Evolutionary conservation across 2,113 vertebrate species (phyloP), one percentile per base, ranked within the genome.

Genomic region (Pelusios castaneus): DNA sequence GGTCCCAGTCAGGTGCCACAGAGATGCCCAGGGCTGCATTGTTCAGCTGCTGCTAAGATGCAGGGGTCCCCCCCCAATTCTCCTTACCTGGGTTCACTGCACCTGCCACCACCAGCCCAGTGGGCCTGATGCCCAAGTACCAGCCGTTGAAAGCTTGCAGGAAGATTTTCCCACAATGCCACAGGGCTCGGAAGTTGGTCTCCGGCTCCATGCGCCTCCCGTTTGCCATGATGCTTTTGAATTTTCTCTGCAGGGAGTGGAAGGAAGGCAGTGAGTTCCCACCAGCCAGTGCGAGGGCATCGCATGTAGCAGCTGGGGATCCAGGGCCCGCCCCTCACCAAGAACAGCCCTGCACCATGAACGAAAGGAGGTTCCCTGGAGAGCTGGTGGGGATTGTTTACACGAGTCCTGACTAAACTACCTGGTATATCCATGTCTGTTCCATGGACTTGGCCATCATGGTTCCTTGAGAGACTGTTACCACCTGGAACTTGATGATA

Each of bases 151-250:
- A 41, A 49, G 96, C 94, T 87, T 94, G 96, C 43, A 97, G 91
- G 58, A 89, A 79, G 89, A 97, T 85, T 70, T 47, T 96, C 82
- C 97, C 97, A 45, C 88, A 94, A 12, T 93, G 95, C 97, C 97
- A 97, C 38, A 89, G 90, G 29, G 94, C 43, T 1, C 27, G 91
- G 92, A 97, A 97, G 54, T 91, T 87, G 41, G 97, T 96, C 6
- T 93, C 89, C 10, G 94, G n/a, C 63, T 97, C 97, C 84, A 87
- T 4, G 2, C 76, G 55, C 22, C 89, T 82, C 21, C 97, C 97
- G 3, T 97, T 76, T 43, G 97, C 97, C 41, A 95, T 34, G 27
- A 97, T 60, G 3, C 43, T n/a, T 75, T 43, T 89, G 25, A 94
- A 92, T 41, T 25, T 67, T 43, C 97, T 95, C 97, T 97, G 90